Conservation (phyloP, 2,888 invertebrate species). For the Amphipoea lucens region DNA sequence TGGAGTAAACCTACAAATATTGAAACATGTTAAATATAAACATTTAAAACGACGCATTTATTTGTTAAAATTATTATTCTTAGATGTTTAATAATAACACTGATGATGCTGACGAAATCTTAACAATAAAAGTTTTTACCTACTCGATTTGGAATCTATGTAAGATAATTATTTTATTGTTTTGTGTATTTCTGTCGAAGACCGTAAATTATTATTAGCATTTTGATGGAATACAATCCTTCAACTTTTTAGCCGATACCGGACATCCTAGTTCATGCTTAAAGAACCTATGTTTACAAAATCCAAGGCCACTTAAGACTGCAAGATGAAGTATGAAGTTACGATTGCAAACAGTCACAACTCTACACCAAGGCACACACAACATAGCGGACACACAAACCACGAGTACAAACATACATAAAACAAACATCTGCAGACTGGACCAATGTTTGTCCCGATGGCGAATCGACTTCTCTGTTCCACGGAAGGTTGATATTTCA, state of each 20-base stretch:
- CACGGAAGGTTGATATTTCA: slow-evolving; percentile 38
- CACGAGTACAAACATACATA: slow-evolving; percentile 18
- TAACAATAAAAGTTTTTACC: background rate
- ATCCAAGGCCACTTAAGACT: background rate
- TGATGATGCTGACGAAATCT: too few relatives aligned
- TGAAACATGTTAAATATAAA: background rate
- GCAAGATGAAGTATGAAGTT: slow-evolving; percentile 15
- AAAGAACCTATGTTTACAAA: background rate
- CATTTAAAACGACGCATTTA: background rate
- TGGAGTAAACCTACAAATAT: background rate
- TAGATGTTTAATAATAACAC: background rate
- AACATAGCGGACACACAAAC: slow-evolving; percentile 31
- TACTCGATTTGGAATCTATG: background rate
- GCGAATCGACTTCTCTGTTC: slow-evolving; percentile 12
- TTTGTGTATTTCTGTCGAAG: background rate
- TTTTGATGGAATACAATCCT: background rate
- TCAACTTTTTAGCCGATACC: background rate
- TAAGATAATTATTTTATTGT: background rate
- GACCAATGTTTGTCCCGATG: slow-evolving; percentile 31
- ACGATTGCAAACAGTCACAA: slow-evolving; percentile 24
- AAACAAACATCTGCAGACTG: slow-evolving; percentile 32
- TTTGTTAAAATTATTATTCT: too few relatives aligned
- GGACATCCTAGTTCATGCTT: background rate
- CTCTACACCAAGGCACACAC: slow-evolving; percentile 11
- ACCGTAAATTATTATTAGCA: background rate